Evolutionary conservation across 2,113 vertebrate genomes (phyloP).

Genomic region (Catagonus wagneri): DNA sequence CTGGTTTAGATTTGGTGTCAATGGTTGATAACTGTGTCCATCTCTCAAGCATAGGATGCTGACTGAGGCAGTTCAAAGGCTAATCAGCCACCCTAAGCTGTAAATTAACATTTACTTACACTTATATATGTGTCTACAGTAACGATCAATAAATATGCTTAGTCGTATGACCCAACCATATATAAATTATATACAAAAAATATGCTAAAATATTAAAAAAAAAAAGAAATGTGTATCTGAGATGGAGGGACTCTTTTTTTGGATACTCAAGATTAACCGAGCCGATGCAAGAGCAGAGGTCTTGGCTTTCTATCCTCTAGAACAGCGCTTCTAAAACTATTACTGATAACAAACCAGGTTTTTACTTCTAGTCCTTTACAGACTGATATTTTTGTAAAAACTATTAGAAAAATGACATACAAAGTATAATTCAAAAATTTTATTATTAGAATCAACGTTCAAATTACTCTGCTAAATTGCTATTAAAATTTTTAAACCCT

Average conservation of each 20-base stretch:
- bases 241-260: background rate
- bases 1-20: too few relatives aligned
- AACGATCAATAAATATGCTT: slow-evolving; percentile 25
- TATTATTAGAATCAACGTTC: slow-evolving; percentile 15
- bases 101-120: background rate
- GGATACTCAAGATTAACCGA: background rate
- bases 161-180: background rate
- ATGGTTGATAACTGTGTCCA: background rate
- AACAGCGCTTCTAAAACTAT: background rate
- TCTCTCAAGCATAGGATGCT: background rate
- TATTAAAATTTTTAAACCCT: background rate
- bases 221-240: background rate
- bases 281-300: background rate
- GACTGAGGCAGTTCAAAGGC: background rate
- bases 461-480: background rate
- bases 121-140: background rate
- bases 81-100: background rate
- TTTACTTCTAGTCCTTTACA: slow-evolving; percentile 54
- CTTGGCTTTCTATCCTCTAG: background rate
- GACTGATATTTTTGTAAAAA: background rate
- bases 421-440: background rate
- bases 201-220: slow-evolving; percentile 24
- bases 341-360: background rate
- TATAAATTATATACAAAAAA: slow-evolving; percentile 32
- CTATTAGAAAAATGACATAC: slow-evolving; percentile 46